A percentile compares a stretch with the other conserved stretches of the same genome.
phyloP scores from a whole-genome alignment of 2,888 invertebrate species.

The Papilio demoleus region DNA sequence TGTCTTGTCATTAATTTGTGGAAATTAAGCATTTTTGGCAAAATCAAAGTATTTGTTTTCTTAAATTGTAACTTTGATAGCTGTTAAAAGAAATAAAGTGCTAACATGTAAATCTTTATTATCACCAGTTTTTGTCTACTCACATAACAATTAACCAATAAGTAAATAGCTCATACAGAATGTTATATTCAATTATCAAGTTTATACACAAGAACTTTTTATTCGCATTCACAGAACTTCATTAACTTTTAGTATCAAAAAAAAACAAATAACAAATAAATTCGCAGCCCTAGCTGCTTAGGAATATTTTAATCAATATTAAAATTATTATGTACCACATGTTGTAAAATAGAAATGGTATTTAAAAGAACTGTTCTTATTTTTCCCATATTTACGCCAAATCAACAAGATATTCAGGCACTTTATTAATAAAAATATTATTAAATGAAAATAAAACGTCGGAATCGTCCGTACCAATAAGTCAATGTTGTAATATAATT shows the following conservation, averaged over 20 bases:
- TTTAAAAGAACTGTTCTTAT: no score
- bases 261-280: not conserved
- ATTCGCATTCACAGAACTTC: conserved; percentile 4
- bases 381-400: no score
- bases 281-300: conserved; percentile 8
- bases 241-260: not conserved
- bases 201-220: conserved; percentile 10
- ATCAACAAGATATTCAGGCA: no score
- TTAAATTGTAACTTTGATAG: not conserved
- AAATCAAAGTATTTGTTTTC: not conserved
- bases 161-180: conserved; percentile 5
- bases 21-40: not conserved
- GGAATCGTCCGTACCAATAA: not conserved
- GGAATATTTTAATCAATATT: conserved; percentile 13
- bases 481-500: conserved; percentile 14
- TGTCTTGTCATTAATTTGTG: not conserved
- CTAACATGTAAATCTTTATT: conserved; percentile 27
- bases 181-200: conserved; percentile 2
- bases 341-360: no score
- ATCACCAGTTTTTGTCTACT: conserved; percentile 8
- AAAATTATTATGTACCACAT: no score
- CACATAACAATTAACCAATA: conserved; percentile 14
- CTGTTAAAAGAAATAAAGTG: conserved; percentile 4
- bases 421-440: not conserved
- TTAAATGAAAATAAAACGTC: not conserved